Percentiles rank a stretch among this genome's conserved stretches.
These are phyloP conservation scores for Rhynchonema sp. DNA, from an alignment of 2,888 invertebrate genomes.

Conservation along the genomic window DNA sequence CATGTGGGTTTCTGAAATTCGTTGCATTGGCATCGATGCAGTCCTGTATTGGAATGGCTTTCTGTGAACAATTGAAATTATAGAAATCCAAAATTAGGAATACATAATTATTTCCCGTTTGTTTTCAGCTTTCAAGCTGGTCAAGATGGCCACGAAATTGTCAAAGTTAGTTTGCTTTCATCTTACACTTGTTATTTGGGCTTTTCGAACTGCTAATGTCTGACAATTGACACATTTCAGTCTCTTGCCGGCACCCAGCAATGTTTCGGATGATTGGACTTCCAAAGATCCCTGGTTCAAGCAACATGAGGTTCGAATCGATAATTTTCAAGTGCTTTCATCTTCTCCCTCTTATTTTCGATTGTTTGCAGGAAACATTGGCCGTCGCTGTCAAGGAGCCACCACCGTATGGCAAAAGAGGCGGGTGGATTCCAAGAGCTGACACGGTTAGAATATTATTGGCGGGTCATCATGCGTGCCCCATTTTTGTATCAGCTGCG, in stretches of 20 bases:
- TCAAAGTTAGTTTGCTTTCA: not conserved
- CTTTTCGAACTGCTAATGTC: not conserved
- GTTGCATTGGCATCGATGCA: too few species aligned
- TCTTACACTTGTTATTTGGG: not conserved
- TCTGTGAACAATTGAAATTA: too few species aligned
- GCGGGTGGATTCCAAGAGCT: conserved; percentile 74
- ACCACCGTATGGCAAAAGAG: conserved; percentile 81
- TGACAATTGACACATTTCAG: conserved; percentile 34
- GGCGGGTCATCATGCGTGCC: too few species aligned
- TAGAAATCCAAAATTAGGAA: too few species aligned
- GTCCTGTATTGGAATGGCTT: too few species aligned
- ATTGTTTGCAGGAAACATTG: not conserved
- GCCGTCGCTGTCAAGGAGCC: conserved; percentile 25
- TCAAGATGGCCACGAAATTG: not conserved
- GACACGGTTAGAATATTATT: conserved; percentile 49
- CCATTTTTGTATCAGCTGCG: too few species aligned
- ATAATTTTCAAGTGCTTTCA: not conserved
- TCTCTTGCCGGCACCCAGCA: conserved; percentile 64
- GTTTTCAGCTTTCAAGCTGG: not conserved
- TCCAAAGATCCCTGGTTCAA: conserved; percentile 39
- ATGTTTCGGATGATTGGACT: conserved; percentile 68
- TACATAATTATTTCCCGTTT: too few species aligned
- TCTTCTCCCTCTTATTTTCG: not conserved
- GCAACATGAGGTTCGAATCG: conserved; percentile 10
- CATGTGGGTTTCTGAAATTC: too few species aligned